Evolutionary conservation across 2,888 invertebrate species (phyloP), one percentile per base, ranked within the genome.

Genomic region (Patella ulyssiponensis): DNA sequence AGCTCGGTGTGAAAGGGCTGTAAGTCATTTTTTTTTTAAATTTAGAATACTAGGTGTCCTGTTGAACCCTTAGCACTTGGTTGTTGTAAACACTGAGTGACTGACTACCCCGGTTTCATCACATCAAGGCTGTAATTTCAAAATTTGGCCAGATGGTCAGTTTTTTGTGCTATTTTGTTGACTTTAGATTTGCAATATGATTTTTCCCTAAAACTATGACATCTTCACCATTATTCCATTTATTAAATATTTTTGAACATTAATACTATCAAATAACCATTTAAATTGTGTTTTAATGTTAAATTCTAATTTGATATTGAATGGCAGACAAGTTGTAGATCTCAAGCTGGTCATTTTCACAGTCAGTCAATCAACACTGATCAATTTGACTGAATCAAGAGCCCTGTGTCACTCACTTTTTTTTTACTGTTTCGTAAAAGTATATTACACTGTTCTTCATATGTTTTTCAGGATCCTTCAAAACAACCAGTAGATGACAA

Each of bases 1-100:
- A 2, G 64, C 69, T 2, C 73, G 73, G 11, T 89, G 88, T 83
- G 81, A 80, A 27, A 80, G 83, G 20, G 94, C 94, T 14, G 94
- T 95, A 86, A 78, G 82, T 77, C 23, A 23, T 3, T 44, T 51
- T 69, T 17, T 51, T 69, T 69, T 52, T 70, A 44, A 12, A 11
- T 69, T 15, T n/a, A 20, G 20, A 33, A 33, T 23, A 33, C 17
- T 17, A 17, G n/a, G 27, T 23, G 27, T 17, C 15, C 1, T 27
- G 23, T 17, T 17, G 5, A 71, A 27, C 17, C 27, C 23, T 17
- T 23, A 27, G 33, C 33, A 33, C 53, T 44, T 75, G 70, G 52
- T 51, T 14, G 3, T n/a, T 69, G 51, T 69, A 27, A 44, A 51
- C 33, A 44, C 9, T n/a, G 27, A 51, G 5, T 51, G 2, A 44